phyloP scores from a whole-genome alignment of 2,797 vertebrate species.

The Rhinophrynus dorsalis region DNA sequence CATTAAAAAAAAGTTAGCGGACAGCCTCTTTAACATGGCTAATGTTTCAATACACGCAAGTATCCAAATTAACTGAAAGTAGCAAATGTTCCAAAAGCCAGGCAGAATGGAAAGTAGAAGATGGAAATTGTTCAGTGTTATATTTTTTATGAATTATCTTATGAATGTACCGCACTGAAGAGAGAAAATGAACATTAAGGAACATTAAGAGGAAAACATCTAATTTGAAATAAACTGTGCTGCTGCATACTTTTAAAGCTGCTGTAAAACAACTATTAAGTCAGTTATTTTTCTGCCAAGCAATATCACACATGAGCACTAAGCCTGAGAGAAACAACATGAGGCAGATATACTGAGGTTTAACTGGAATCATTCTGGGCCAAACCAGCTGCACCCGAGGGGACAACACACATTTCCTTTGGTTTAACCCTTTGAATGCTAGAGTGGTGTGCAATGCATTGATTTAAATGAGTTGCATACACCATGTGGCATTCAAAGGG shows the following conservation, averaged over 20 bases:
- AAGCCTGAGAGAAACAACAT: too few relatives aligned
- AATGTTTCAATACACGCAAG: not conserved
- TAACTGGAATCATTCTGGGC: too few relatives aligned
- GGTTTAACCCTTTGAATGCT: too few relatives aligned
- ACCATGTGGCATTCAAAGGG: too few relatives aligned
- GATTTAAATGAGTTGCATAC: too few relatives aligned
- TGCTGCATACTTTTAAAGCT: slow-evolving; percentile 24
- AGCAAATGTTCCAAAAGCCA: not conserved
- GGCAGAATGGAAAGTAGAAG: not conserved
- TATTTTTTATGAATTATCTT: slow-evolving; percentile 17
- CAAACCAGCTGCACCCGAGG: too few relatives aligned
- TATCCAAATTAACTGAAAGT: not conserved
- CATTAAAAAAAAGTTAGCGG: too few relatives aligned
- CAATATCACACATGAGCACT: not conserved
- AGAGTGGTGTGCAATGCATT: too few relatives aligned
- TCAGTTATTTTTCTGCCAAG: slow-evolving; percentile 22
- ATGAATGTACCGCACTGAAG: slow-evolving; percentile 10
- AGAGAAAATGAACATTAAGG: slow-evolving; percentile 32
- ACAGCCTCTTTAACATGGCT: too few relatives aligned
- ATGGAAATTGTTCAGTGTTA: not conserved
- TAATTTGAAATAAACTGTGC: slow-evolving; percentile 33
- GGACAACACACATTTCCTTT: too few relatives aligned
- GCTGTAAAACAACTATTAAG: slow-evolving; percentile 23
- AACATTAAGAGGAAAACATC: slow-evolving; percentile 19
- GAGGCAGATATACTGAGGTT: too few relatives aligned